These are phyloP conservation scores for Chrysogorgia sp. DNA, from an alignment of 92 coral and sea anemone species.

Conservation along the genomic window DNA sequence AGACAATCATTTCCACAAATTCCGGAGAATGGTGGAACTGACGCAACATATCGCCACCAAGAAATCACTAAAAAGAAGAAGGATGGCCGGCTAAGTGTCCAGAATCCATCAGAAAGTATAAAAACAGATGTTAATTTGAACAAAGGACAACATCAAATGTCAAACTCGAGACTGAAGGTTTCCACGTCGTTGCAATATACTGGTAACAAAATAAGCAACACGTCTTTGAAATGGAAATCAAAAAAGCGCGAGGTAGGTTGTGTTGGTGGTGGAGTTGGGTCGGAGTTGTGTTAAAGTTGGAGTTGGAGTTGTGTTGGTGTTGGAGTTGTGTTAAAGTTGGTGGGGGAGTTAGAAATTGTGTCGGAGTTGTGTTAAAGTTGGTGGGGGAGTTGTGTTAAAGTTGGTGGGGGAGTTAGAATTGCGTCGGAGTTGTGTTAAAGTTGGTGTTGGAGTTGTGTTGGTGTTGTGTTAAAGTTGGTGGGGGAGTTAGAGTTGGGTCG, in stretches of 20 bases:
- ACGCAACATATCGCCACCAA: not conserved
- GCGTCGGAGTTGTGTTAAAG: no score
- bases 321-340: no score
- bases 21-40: not conserved
- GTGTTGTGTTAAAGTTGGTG: no score
- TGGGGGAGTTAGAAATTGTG: no score
- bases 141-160: not conserved
- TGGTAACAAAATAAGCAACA: constrained; percentile 3
- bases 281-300: no score
- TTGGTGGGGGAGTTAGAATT: no score
- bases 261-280: not conserved
- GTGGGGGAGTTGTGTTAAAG: no score
- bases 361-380: no score
- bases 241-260: constrained; percentile 19
- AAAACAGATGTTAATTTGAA: not conserved
- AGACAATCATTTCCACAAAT: constrained; percentile 7
- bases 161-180: constrained; percentile 1
- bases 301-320: no score
- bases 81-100: not conserved
- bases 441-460: no score
- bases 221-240: constrained; percentile 2
- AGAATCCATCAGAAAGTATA: not conserved
- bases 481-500: no score
- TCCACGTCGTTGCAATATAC: constrained; percentile 27
- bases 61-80: not conserved